A percentile compares a stretch with the other conserved stretches of the same genome.
phyloP scores from a whole-genome alignment of 2,113 vertebrate species.

The Tragelaphus strepsiceros region DNA sequence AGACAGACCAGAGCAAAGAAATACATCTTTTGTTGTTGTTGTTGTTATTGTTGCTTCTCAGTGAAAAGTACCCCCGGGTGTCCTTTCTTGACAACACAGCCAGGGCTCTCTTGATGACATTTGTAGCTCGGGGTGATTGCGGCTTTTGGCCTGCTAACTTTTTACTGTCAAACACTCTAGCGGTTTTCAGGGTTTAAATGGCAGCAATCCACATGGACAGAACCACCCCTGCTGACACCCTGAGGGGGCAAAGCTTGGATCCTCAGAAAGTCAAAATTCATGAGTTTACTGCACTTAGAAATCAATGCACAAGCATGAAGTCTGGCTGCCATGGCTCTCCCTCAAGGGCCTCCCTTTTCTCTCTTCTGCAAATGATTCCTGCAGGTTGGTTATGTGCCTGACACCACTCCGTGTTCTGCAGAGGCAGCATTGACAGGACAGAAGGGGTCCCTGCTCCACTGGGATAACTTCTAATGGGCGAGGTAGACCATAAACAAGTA shows the following conservation, averaged over 20 bases:
- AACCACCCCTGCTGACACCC: background rate
- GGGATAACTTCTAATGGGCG: background rate
- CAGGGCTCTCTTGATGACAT: background rate
- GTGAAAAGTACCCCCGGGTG: background rate
- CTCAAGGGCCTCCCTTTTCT: background rate
- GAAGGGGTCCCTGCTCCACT: background rate
- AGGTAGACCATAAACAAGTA: background rate
- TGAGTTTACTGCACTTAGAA: background rate
- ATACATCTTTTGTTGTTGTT: background rate
- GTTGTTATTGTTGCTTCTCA: background rate
- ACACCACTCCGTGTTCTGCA: background rate
- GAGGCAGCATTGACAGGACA: background rate
- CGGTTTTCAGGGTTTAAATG: constrained; percentile 15
- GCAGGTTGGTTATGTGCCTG: background rate
- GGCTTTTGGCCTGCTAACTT: background rate
- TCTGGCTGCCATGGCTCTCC: background rate
- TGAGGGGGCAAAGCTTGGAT: background rate
- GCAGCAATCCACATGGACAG: background rate
- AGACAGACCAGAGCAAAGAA: background rate
- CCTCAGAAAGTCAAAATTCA: background rate
- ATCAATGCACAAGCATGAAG: background rate
- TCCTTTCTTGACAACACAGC: background rate
- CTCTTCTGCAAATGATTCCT: background rate
- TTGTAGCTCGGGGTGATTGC: background rate
- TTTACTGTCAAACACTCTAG: background rate